These are phyloP conservation scores for Bovichtus diacanthus DNA, from an alignment of 2,797 vertebrate species.

Conservation along the genomic window DNA sequence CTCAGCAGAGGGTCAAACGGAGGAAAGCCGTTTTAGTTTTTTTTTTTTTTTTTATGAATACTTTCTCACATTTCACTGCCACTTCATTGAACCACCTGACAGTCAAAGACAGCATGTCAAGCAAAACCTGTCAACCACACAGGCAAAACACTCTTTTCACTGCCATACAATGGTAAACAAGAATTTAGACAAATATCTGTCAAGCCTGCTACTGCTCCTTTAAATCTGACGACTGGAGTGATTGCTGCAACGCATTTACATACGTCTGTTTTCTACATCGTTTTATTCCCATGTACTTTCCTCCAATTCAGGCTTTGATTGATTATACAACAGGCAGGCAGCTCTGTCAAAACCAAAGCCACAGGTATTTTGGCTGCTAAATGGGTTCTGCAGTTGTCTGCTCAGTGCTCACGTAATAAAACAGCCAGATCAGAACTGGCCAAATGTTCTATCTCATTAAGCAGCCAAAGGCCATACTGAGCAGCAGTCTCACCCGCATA, in stretches of 20 bases:
- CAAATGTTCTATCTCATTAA: constrained; percentile 74
- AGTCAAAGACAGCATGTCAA: constrained; percentile 14
- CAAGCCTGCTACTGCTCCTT: constrained; percentile 20
- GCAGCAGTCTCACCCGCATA: constrained; percentile 43
- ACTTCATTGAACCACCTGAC: constrained; percentile 22
- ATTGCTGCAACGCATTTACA: constrained; percentile 20
- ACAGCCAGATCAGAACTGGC: constrained; percentile 64
- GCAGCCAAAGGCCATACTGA: constrained; percentile 65
- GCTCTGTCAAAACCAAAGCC: constrained; percentile 66
- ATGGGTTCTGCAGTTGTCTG: constrained; percentile 65
- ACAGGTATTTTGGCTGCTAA: constrained; percentile 72
- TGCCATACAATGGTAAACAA: constrained; percentile 29
- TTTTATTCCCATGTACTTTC: constrained; percentile 12
- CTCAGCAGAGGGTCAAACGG: not conserved
- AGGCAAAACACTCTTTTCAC: constrained; percentile 9
- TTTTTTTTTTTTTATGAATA: constrained; percentile 1
- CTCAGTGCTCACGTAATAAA: constrained; percentile 70
- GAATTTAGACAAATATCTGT: constrained; percentile 32
- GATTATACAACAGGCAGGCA: constrained; percentile 42
- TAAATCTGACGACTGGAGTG: not conserved
- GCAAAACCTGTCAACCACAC: constrained; percentile 27
- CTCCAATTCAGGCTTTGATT: constrained; percentile 45
- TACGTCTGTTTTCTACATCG: not conserved
- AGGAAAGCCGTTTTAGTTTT: not conserved
- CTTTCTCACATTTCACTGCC: constrained; percentile 17